A percentile compares a stretch with the other conserved stretches of the same genome.
Conservation (phyloP, 2,113 vertebrate species). For the Megaceryle torquata region DNA sequence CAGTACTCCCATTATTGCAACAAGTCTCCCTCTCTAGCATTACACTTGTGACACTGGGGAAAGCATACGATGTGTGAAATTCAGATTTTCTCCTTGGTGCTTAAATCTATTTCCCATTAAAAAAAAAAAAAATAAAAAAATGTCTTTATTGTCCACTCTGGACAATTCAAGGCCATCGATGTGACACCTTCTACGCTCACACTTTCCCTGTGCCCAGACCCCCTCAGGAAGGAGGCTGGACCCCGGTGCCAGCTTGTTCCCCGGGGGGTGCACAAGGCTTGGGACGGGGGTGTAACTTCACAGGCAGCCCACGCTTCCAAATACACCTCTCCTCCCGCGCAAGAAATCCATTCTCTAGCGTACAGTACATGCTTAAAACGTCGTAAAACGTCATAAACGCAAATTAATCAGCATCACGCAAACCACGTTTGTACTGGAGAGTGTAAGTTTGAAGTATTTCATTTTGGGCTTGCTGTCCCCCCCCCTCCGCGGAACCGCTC, state of each 20-base stretch:
- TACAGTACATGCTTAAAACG: not conserved
- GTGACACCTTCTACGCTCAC: not conserved
- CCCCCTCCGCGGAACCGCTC: no score
- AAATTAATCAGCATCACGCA: not conserved
- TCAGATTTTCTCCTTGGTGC: not conserved
- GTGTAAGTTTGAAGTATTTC: accelerated
- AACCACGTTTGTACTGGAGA: not conserved
- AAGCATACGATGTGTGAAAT: not conserved
- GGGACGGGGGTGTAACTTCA: not conserved
- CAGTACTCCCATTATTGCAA: not conserved
- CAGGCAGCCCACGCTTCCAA: not conserved
- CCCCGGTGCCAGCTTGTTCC: not conserved
- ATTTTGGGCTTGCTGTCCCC: not conserved
- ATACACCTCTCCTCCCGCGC: not conserved
- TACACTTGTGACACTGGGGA: not conserved
- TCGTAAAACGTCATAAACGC: not conserved
- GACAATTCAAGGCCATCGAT: not conserved
- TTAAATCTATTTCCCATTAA: not conserved
- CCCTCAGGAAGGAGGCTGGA: no score
- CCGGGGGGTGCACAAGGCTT: no score
- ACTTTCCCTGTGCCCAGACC: not conserved
- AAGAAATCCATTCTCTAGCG: not conserved
- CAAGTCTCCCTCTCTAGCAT: not conserved
- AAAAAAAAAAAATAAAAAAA: not conserved
- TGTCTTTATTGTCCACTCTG: not conserved